Evolutionary conservation across 1,140 invertebrate species (phyloP).

Genomic region (Pogonognathellus flavescens): DNA sequence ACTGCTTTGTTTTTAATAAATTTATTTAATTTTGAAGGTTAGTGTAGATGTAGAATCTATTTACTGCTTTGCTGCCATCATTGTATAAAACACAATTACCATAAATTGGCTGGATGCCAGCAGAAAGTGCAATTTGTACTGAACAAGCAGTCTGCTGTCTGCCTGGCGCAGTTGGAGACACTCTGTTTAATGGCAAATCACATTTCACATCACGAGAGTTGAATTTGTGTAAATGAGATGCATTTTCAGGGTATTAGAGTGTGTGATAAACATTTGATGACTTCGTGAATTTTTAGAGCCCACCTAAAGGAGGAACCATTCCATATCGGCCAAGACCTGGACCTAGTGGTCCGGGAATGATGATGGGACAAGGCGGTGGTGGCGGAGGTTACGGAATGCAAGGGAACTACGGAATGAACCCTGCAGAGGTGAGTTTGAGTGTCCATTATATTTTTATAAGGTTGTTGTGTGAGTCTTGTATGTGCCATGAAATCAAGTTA

Average conservation of each 20-base stretch:
- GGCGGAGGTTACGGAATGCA: conserved; percentile 64
- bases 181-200: conserved; percentile 33
- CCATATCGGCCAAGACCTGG: conserved; percentile 66
- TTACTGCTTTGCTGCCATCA: neutral
- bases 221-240: conserved; percentile 28
- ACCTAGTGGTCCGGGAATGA: conserved; percentile 63
- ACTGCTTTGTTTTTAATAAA: conserved; percentile 30
- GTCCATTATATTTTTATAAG: conserved; percentile 7
- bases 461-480: neutral
- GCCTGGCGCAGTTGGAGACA: neutral
- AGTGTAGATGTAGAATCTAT: neutral
- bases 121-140: neutral
- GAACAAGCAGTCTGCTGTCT: neutral
- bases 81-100: neutral
- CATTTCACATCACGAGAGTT: neutral
- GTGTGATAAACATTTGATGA: conserved; percentile 37
- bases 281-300: conserved; percentile 59
- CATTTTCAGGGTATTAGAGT: conserved; percentile 7
- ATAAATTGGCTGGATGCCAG: conserved; percentile 20
- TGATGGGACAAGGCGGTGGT: conserved; percentile 62
- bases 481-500: neutral
- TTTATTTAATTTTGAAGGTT: neutral
- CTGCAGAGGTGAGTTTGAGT: conserved; percentile 65
- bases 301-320: conserved; percentile 67
- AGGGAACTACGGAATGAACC: conserved; percentile 66